Conservation (phyloP, 2,888 invertebrate species). For the Rhimphoctona megacephalus region DNA sequence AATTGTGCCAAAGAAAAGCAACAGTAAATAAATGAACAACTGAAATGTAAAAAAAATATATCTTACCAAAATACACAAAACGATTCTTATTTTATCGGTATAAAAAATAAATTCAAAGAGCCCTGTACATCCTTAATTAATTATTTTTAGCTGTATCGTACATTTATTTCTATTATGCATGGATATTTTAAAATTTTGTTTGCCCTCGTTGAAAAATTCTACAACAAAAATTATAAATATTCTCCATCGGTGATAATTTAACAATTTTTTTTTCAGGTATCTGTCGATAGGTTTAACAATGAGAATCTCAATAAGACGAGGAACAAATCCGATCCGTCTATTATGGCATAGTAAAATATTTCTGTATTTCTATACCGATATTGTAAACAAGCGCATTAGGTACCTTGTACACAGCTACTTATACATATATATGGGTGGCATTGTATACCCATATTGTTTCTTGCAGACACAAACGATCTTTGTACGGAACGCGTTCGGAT, state of each 20-base stretch:
- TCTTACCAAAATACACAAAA: too few relatives aligned
- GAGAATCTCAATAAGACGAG: neutral
- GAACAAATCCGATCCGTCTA: neutral
- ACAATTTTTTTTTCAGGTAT: neutral
- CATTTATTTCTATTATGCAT: neutral
- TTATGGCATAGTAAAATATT: neutral
- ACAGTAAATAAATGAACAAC: too few relatives aligned
- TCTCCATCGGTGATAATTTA: neutral
- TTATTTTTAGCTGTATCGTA: neutral
- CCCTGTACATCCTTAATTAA: neutral
- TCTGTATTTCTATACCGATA: neutral
- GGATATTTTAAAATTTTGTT: neutral
- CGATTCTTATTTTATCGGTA: too few relatives aligned
- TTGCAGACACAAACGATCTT: constrained; percentile 34
- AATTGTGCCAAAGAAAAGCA: neutral
- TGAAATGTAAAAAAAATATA: too few relatives aligned
- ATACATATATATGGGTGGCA: too few relatives aligned
- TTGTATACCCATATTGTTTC: too few relatives aligned
- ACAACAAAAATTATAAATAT: neutral
- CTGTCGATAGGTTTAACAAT: neutral
- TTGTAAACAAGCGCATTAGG: constrained; percentile 18
- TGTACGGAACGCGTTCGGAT: constrained; percentile 34
- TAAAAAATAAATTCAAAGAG: neutral
- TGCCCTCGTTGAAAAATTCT: neutral
- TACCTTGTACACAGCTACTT: neutral